Conservation (phyloP, 2,888 invertebrate species). For the Choreutis nemorana region DNA sequence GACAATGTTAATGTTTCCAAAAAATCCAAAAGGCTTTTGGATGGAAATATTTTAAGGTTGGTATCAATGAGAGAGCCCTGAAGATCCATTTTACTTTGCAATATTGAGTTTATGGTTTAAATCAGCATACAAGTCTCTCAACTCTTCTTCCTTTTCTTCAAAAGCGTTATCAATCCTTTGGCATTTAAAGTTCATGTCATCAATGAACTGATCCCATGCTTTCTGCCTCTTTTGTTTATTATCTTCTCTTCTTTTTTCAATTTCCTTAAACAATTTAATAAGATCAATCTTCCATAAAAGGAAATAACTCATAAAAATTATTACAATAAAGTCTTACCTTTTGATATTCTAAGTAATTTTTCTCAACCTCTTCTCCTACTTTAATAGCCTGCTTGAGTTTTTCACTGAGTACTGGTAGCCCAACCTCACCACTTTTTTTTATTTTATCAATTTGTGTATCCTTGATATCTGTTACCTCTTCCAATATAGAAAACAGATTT, state of each 20-base stretch:
- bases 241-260: conserved; percentile 26
- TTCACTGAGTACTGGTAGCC: conserved; percentile 69
- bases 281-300: background rate
- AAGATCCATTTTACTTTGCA: conserved; percentile 55
- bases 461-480: conserved; percentile 79
- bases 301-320: background rate
- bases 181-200: conserved; percentile 80
- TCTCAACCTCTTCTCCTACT: conserved; percentile 69
- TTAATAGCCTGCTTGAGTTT: conserved; percentile 72
- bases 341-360: conserved; percentile 63
- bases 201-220: conserved; percentile 79
- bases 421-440: conserved; percentile 67
- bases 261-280: conserved; percentile 20
- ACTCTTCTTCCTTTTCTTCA: conserved; percentile 80
- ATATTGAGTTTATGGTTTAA: conserved; percentile 77
- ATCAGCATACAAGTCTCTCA: conserved; percentile 76
- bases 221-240: conserved; percentile 40
- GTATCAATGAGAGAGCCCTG: conserved; percentile 70
- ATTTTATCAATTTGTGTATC: conserved; percentile 76
- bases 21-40: conserved; percentile 63
- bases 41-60: conserved; percentile 70
- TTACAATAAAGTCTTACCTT: conserved; percentile 39
- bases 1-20: conserved; percentile 52
- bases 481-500: conserved; percentile 77
- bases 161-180: conserved; percentile 79